Percentiles rank a stretch among this genome's conserved stretches.
Evolutionary conservation across 2,888 invertebrate genomes (phyloP).

Genomic region (Lagria hirta): DNA sequence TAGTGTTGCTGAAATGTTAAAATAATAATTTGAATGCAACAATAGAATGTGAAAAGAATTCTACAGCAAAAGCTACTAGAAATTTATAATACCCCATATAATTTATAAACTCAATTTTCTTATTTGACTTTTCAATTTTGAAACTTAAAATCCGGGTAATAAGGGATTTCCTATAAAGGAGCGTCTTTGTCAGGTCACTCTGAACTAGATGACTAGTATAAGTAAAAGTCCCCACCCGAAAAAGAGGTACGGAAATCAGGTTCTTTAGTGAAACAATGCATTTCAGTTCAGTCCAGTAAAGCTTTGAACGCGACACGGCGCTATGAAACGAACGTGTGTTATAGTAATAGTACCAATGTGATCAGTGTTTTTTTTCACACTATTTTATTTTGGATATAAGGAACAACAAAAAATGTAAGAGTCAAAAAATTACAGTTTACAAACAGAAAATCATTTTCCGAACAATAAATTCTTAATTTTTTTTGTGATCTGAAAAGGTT

Average conservation of each 20-base stretch:
- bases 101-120: no score
- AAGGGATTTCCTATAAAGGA: slow-evolving; percentile 19
- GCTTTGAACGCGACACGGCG: slow-evolving; percentile 14
- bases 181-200: slow-evolving; percentile 25
- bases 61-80: no score
- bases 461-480: no score
- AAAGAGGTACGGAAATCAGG: slow-evolving; percentile 18
- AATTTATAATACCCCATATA: no score
- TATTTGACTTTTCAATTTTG: no score
- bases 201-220: slow-evolving; percentile 17
- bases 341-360: slow-evolving; percentile 12
- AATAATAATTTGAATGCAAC: no score
- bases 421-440: no score
- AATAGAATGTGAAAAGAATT: no score
- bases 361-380: slow-evolving; percentile 13
- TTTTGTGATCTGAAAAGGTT: no score
- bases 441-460: no score
- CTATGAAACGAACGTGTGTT: slow-evolving; percentile 14
- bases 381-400: slow-evolving; percentile 6
- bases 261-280: slow-evolving; percentile 25
- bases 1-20: no score
- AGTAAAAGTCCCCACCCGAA: slow-evolving; percentile 19
- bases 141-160: slow-evolving; percentile 20
- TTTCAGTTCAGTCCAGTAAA: slow-evolving; percentile 26
- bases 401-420: slow-evolving; percentile 16